These are phyloP conservation scores for Palythoa grandis DNA, from an alignment of 92 coral and sea anemone species.

Conservation along the genomic window DNA sequence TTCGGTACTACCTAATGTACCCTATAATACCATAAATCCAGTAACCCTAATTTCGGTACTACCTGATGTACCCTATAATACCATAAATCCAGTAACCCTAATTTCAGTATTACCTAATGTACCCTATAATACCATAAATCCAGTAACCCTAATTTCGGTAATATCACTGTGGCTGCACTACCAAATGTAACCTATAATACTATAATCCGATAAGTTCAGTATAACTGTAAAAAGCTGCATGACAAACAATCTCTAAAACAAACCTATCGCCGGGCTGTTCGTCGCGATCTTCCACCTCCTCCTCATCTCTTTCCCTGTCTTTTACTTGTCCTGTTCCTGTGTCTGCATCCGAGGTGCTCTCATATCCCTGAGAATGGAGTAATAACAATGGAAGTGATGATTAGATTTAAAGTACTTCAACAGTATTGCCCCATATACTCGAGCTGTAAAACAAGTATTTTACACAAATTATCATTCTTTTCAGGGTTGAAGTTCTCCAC, in stretches of 20 bases:
- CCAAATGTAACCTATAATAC: too few relatives aligned
- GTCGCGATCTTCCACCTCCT: conserved; percentile 63
- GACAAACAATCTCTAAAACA: not conserved
- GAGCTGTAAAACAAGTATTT: not conserved
- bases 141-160: not conserved
- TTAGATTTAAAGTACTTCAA: not conserved
- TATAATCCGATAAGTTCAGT: too few relatives aligned
- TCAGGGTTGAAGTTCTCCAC: not conserved
- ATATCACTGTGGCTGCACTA: not conserved
- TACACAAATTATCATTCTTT: not conserved
- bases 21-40: too few relatives aligned
- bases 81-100: not conserved
- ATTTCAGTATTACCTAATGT: too few relatives aligned
- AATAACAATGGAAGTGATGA: not conserved
- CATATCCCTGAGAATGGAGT: conserved; percentile 48
- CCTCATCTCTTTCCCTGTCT: conserved; percentile 69
- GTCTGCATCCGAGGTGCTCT: conserved; percentile 70
- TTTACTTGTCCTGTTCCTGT: conserved; percentile 89
- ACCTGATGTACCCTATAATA: too few relatives aligned
- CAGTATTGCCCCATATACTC: not conserved
- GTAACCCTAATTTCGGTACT: too few relatives aligned
- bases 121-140: not conserved
- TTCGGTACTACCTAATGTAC: not conserved
- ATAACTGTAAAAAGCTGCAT: not conserved
- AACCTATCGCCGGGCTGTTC: conserved; percentile 77